phyloP scores from a whole-genome alignment of 2,888 invertebrate species.

The Leptothorax acervorum region DNA sequence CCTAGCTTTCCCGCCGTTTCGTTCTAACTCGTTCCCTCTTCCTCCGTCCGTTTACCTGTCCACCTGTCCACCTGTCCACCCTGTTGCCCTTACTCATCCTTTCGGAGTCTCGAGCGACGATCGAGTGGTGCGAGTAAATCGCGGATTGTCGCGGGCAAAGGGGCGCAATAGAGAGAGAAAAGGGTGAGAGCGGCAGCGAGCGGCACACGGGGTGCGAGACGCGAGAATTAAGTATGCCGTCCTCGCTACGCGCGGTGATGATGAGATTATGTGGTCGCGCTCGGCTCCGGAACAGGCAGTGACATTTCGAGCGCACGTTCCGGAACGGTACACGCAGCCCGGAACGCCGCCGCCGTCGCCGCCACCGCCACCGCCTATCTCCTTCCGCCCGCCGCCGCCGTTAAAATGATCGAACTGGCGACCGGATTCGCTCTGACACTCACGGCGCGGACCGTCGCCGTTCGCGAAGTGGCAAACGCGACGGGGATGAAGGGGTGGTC shows the following conservation, averaged over 20 bases:
- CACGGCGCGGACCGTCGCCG: conserved; percentile 4
- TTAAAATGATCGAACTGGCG: conserved; percentile 51
- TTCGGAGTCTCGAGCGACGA: too few relatives aligned
- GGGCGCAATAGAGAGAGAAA: too few relatives aligned
- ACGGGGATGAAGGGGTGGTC: conserved; percentile 28
- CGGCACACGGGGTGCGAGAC: not conserved
- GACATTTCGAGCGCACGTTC: conserved; percentile 30
- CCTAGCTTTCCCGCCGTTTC: not conserved
- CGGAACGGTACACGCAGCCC: conserved; percentile 14
- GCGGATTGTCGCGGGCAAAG: too few relatives aligned
- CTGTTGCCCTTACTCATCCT: too few relatives aligned
- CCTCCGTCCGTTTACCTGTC: not conserved
- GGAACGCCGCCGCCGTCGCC: conserved; percentile 12
- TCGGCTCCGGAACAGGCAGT: conserved; percentile 42
- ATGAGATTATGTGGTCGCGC: conserved; percentile 45
- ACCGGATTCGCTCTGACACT: conserved; percentile 8
- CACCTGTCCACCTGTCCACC: not conserved
- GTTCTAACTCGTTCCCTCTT: not conserved
- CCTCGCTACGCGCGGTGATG: not conserved
- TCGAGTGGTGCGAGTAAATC: too few relatives aligned
- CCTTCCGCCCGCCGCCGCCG: not conserved
- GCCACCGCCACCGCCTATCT: not conserved
- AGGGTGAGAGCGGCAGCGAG: too few relatives aligned
- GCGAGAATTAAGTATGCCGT: not conserved
- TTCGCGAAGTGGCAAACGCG: conserved; percentile 48